Conservation (phyloP, 2,113 vertebrate species). For the Sisor rabdophorus region DNA sequence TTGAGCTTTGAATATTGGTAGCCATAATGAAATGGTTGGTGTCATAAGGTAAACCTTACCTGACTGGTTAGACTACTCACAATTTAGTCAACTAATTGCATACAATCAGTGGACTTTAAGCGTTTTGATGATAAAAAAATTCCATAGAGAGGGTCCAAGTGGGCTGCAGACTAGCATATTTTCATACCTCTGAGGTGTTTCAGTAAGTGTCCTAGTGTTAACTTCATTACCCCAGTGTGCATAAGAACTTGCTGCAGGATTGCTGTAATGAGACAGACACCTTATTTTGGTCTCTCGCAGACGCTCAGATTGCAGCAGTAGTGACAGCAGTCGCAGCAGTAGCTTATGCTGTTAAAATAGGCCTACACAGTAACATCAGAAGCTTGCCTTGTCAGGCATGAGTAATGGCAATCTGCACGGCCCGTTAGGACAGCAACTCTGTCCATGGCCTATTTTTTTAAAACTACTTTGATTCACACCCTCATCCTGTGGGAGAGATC, state of each 20-base stretch:
- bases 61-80: neutral
- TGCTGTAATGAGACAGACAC: conserved; percentile 37
- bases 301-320: conserved; percentile 30
- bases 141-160: too few relatives aligned
- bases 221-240: conserved; percentile 15
- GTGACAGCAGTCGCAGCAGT: conserved; percentile 48
- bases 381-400: conserved; percentile 63
- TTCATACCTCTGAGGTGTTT: neutral
- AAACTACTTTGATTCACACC: conserved; percentile 50
- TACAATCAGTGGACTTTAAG: neutral
- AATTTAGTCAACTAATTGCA: neutral
- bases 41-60: neutral
- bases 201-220: conserved; percentile 2
- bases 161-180: neutral
- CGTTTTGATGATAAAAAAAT: conserved; percentile 1
- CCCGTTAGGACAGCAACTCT: conserved; percentile 55
- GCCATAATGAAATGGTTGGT: neutral
- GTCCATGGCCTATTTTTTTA: conserved; percentile 54
- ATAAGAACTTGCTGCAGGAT: conserved; percentile 28
- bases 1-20: neutral
- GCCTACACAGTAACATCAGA: conserved; percentile 62
- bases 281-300: conserved; percentile 31
- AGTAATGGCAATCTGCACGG: conserved; percentile 65
- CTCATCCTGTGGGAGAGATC: conserved; percentile 40
- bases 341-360: conserved; percentile 68